Evolutionary conservation across 2,797 vertebrate genomes (phyloP), one percentile per base, ranked within the genome.

Genomic region (Poliocrania exsul): DNA sequence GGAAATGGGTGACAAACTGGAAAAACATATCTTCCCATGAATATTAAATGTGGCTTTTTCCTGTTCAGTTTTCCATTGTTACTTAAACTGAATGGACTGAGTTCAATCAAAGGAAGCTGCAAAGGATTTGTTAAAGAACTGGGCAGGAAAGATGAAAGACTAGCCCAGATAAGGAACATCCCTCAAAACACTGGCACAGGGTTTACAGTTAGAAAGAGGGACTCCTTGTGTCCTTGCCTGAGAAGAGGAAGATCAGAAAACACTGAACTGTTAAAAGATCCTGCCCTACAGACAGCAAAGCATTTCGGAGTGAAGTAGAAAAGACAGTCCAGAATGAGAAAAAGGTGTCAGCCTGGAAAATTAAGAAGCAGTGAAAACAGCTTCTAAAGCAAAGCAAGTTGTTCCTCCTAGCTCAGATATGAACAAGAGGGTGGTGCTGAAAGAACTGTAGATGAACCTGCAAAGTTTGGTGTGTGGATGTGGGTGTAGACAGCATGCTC

Each of bases 91-190:
- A 93, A 88, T 67, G 47, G 80, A 93, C 81, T 50, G 31, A 90
- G 33, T 90, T 95, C 77, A 95, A 64, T 60, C 88, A 85, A 89
- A 95, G 88, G 83, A 95, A 94, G 42, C 71, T 82, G 67, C 44
- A 87, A 82, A 85, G 60, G 24, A 23, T 80, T 90, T 92, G 53
- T 85, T 88, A 82, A 94, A 92, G 61, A 94, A 74, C 57, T 37
- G 64, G 67, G 46, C 74, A 94, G 71, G 86, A 92, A 95, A 93
- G 88, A 92, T 77, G 64, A 80, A 95, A 91, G 83, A 94, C 88
- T 81, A 61, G 60, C 56, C 81, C 61, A 89, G 88, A 94, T 80
- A 95, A 96, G 92, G 71, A 92, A 88, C 69, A 89, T 71, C 60
- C 64, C 83, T 92, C 81, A 90, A 88, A 95, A 93, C 64, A 88